Evolutionary conservation across 2,113 vertebrate genomes (phyloP), one percentile per base, ranked within the genome.

Genomic region (Platysternon megacephalum): DNA sequence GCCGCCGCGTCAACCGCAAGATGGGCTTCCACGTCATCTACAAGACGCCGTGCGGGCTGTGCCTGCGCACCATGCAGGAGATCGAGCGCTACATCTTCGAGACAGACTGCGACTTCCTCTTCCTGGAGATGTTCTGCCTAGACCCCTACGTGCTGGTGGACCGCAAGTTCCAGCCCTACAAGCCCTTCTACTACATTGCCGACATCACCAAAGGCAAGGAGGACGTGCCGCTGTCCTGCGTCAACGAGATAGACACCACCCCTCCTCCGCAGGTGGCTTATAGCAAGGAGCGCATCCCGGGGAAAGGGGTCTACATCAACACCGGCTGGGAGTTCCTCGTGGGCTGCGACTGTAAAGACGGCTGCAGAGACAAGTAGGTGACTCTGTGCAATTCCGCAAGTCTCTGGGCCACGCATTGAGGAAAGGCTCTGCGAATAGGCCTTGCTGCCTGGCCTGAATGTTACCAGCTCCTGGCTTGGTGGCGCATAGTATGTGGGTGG

Each of bases 21-120:
- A 99, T 99, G 99, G 99, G 99, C 5, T 99, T 99, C 97, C 99
- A 99, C 1, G 99, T 99, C 39, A 99, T 99, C 96, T 99, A 99
- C 97, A 99, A 99, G 90, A 99, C 99, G 0, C 99, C 99, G 0
- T 99, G 99, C 16, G 99, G 99, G 5, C 98, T 99, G 42, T 99
- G 99, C 95, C 98, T 99, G 88, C 98, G 99, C 8, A 99, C 98
- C 98, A 99, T 99, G 99, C 96, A 85, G 1, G 99, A 99, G 97
- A 99, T 99, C n/a, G 99, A 99, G 93, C 98, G 98, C 4, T 99
- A 99, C 98, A 98, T 99, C 65, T 99, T 99, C 44, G 99, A 99
- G 98, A 99, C 99, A 0, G 97, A 96, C 93, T 99, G 99, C 13
- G 99, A 99, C 98, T 99, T 99, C 95, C 98, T 99, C 6, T 99